Conservation (phyloP, 2,113 vertebrate genomes). For the Vulpes vulpes region DNA sequence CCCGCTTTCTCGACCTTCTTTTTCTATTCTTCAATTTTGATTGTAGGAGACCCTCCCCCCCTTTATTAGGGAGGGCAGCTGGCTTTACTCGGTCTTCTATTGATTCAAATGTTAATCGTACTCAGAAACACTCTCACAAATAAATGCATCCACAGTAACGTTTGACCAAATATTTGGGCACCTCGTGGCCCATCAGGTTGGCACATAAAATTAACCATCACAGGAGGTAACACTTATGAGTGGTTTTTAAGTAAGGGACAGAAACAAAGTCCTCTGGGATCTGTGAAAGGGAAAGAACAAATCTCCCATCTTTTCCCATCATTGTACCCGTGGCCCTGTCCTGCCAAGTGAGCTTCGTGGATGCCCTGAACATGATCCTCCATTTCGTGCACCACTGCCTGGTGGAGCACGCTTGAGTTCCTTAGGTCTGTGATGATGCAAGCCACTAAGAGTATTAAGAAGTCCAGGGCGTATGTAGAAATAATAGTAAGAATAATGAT, state of each 20-base stretch:
- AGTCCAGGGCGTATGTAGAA: background rate
- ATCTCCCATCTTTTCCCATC: background rate
- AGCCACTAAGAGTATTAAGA: background rate
- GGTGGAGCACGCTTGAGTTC: background rate
- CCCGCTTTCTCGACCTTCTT: background rate
- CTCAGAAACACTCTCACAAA: background rate
- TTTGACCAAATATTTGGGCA: background rate
- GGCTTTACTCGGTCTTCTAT: background rate
- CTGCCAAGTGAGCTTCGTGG: background rate
- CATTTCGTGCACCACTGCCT: background rate
- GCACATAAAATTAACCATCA: background rate
- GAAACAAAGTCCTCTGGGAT: background rate
- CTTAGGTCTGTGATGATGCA: background rate
- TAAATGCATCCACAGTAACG: background rate
- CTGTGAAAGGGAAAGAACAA: background rate
- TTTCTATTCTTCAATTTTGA: background rate
- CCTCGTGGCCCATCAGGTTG: background rate
- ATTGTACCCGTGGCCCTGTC: no score
- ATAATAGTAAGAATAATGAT: background rate
- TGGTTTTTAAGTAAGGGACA: background rate
- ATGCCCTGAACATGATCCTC: background rate
- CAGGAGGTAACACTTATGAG: background rate
- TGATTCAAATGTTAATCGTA: background rate
- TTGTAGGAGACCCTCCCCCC: background rate
- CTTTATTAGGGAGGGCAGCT: background rate